Base-by-base conservation (phyloP, 2,888 invertebrate genomes). In the Caenorhabditis japonica region DNA sequence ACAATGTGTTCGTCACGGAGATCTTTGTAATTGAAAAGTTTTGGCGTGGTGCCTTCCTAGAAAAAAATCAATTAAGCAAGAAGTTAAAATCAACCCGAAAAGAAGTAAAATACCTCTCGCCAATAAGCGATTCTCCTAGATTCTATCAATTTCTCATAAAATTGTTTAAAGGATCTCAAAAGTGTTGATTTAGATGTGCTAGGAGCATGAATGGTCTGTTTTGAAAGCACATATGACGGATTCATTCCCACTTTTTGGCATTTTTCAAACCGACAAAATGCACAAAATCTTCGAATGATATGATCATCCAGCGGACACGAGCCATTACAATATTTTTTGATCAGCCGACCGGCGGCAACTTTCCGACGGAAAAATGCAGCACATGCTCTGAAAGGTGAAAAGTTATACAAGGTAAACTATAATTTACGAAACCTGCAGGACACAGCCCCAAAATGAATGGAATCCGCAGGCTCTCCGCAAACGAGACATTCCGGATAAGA, bases 301-400 rank as follows among this genome's bases (percentile, higher is more conserved):
- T 51, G 27, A 17, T 52, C 47, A 2, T 41, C 17, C 12, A 70
- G 15, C 12, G 46, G 38, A 17, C 70, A 70, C 3, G 17, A 27
- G 5, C 70, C 49, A n/a, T 38, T 25, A 27, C 71, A 71, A 34
- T 51, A 13, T 34, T 27, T n/a, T 2, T 19, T 36, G 5, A 49
- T 46, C 3, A 21, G 7, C 4, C 38, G 49, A n/a, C 44, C 49
- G 2, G 36, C 15, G 4, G 62, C 51, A 2, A 71, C 62, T 39
- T 58, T 49, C 27, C 71, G 27, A 2, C 71, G 62, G 23, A 71
- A 71, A 38, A 71, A 71, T 8, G 71, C 71, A 13, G 71, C 71
- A 19, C 71, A 71, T 0, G 71, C 71, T 43, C 71, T 71, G 33
- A 21, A 61, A 61, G 23, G 7, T 3, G 4, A n/a, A 1, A 27